Percentiles rank a stretch among this genome's conserved stretches.
Conservation (phyloP, 2,113 vertebrate genomes). For the Microtus richardsoni region DNA sequence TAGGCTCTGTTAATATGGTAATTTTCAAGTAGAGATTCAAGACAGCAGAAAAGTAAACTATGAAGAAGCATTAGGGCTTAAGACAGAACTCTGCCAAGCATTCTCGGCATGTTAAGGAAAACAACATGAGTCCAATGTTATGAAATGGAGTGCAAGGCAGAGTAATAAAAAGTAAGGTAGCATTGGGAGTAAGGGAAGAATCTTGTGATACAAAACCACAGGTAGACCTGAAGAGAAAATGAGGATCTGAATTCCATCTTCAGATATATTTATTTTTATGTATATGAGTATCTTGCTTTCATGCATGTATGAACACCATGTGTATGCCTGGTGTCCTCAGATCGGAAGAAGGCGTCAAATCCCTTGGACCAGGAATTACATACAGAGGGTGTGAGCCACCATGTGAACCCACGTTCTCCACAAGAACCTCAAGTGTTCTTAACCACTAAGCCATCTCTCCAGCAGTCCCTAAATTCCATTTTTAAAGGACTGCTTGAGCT, state of each 20-base stretch:
- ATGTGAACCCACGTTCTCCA: background rate
- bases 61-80: background rate
- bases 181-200: background rate
- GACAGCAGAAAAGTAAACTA: background rate
- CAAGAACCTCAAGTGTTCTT: background rate
- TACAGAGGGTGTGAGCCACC: background rate
- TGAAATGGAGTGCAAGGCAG: background rate
- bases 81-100: background rate
- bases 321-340: background rate
- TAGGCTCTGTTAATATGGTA: background rate
- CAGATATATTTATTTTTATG: background rate
- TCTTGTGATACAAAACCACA: background rate
- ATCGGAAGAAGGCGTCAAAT: background rate
- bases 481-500: background rate
- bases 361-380: background rate
- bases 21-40: conserved; percentile 36
- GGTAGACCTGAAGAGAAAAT: background rate
- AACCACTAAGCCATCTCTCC: background rate
- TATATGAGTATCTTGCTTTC: background rate
- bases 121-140: background rate
- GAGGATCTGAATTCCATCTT: conserved; percentile 11
- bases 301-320: background rate
- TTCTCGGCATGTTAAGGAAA: background rate
- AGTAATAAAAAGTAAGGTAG: background rate
- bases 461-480: background rate